Evolutionary conservation across 2,797 vertebrate genomes (phyloP).

Genomic region (Pyrocephalus nanus): DNA sequence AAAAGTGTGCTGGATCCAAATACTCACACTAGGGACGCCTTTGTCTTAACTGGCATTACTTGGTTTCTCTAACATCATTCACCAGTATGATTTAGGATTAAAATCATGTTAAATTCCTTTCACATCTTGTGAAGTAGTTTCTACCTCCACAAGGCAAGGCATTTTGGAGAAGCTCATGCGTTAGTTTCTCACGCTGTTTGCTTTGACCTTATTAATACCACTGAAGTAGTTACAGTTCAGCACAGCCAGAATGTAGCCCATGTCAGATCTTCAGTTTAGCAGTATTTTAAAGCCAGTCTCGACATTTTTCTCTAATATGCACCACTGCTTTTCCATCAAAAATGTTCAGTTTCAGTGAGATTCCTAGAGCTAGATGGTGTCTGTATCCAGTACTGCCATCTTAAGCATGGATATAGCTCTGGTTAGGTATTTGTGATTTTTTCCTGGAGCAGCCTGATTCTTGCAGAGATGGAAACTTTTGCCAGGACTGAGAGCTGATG

Average conservation of each 20-base stretch:
- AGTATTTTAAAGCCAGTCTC: background rate
- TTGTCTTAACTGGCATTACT: background rate
- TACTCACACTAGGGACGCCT: background rate
- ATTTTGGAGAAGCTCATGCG: background rate
- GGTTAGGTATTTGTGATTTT: background rate
- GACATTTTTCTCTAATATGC: background rate
- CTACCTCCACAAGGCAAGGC: background rate
- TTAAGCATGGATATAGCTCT: background rate
- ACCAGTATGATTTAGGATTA: background rate
- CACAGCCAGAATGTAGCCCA: background rate
- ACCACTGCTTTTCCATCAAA: background rate
- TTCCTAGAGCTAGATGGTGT: background rate
- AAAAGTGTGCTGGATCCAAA: background rate
- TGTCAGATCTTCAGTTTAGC: slow-evolving; percentile 3
- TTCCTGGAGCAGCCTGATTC: background rate
- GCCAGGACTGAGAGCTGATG: background rate
- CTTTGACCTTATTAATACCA: slow-evolving; percentile 33
- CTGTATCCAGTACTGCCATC: background rate
- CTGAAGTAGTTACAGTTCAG: background rate
- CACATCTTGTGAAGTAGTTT: background rate
- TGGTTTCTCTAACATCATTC: background rate
- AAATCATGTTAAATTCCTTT: background rate
- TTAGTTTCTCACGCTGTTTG: background rate
- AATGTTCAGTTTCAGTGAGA: background rate
- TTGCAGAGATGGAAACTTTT: background rate